Base-by-base conservation (phyloP, 2,888 invertebrate species). In the Mesochorus sp. region DNA sequence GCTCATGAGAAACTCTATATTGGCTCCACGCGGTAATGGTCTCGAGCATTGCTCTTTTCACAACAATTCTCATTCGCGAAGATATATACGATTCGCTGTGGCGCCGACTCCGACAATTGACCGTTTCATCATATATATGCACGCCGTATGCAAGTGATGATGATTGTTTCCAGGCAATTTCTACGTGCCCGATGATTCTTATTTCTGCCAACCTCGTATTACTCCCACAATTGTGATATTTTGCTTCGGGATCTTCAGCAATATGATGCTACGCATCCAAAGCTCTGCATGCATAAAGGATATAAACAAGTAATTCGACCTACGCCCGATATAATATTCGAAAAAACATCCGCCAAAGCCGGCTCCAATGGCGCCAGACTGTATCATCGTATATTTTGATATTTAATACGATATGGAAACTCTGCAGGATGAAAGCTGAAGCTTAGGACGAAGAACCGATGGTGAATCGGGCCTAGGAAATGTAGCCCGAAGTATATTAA, bases 381-480 rank as follows among this genome's bases (percentile, higher is more conserved):
- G 57, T 82, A 84, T 84, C 83, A 86, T 84, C 82, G 87, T 84
- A 85, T 82, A 86, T 84, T 82, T 79, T 77, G 84, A 84, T 84
- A 83, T 82, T 84, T 78, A 83, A 84, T 83, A 87, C 79, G 81
- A 84, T 81, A 79, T 78, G 19, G n/a, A 61, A 68, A 34, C 4
- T 26, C 34, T 82, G 79, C 79, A 66, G 59, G 34, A n/a, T n/a
- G 76, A 76, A 81, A 80, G 76, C 81, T 80, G 82, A 78, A 81
- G 67, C 76, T 62, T 62, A 67, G 76, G 57, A 66, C 51, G 53
- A 51, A 64, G 31, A 70, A 64, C 62, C 44, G 44, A 49, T 26
- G 44, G 24, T 42, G 37, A 57, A 51, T 42, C 68, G 42, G 73
- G 68, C 73, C 49, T 57, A 31, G 5, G 26, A 39, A 39, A 24